These are phyloP conservation scores for Sebastes hopkinsi DNA, from an alignment of 2,797 vertebrate species.

Conservation along the genomic window DNA sequence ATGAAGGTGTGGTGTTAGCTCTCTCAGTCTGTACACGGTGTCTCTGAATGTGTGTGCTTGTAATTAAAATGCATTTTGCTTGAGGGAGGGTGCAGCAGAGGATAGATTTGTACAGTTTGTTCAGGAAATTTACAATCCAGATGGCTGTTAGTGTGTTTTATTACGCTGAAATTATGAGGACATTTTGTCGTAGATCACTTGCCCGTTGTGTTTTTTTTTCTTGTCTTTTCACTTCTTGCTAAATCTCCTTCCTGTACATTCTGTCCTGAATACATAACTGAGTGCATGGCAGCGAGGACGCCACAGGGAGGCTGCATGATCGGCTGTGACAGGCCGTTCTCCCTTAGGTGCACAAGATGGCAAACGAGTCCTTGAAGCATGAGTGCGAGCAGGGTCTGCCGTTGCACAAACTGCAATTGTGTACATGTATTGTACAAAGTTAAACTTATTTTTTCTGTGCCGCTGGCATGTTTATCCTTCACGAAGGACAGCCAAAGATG, in stretches of 20 bases:
- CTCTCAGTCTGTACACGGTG: neutral
- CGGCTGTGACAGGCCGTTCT: conserved; percentile 26
- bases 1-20: neutral
- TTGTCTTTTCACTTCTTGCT: neutral
- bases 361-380: neutral
- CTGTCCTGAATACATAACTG: conserved; percentile 45
- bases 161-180: neutral
- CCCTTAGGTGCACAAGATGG: conserved; percentile 1
- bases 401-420: neutral
- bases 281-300: neutral
- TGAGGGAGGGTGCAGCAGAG: neutral
- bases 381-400: neutral
- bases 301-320: conserved; percentile 27
- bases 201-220: neutral
- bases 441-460: neutral
- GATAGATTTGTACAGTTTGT: neutral
- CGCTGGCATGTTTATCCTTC: conserved; percentile 3
- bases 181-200: neutral
- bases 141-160: neutral
- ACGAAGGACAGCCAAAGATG: conserved; percentile 3
- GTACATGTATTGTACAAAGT: conserved; percentile 15
- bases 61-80: neutral
- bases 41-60: neutral
- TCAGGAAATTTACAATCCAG: neutral
- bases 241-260: conserved; percentile 33